A percentile compares a stretch with the other conserved stretches of the same genome.
These are phyloP conservation scores for Glaucomys volans DNA, from an alignment of 2,113 vertebrate genomes.

Conservation along the genomic window DNA sequence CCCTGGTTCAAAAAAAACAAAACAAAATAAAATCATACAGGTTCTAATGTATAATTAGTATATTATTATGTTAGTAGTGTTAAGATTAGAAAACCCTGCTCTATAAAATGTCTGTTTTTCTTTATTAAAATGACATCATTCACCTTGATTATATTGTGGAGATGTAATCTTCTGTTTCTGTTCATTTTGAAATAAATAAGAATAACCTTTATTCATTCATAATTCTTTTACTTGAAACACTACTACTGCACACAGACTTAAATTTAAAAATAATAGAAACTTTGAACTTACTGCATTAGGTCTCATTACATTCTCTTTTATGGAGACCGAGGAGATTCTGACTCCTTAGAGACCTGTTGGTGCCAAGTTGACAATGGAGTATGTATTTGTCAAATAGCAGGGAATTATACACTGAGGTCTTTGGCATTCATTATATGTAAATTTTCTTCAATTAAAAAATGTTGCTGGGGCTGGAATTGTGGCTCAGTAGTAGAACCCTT, in stretches of 20 bases:
- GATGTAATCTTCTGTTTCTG: neutral
- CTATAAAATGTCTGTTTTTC: neutral
- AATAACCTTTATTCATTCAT: neutral
- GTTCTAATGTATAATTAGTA: too few relatives aligned
- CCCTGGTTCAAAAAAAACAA: too few relatives aligned
- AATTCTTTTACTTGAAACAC: neutral
- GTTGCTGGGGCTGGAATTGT: neutral
- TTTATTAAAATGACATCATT: neutral
- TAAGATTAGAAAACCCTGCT: neutral
- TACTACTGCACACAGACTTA: neutral
- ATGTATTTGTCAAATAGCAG: neutral
- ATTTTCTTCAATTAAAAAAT: neutral
- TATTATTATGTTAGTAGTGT: neutral
- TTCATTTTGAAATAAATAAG: neutral
- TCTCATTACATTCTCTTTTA: neutral
- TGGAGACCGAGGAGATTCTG: neutral
- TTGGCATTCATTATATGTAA: neutral
- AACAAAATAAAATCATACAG: neutral
- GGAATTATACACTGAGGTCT: neutral
- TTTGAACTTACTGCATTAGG: neutral
- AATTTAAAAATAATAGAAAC: neutral
- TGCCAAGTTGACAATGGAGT: neutral
- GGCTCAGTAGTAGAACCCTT: too few relatives aligned
- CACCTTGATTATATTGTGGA: constrained; percentile 1
- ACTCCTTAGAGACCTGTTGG: neutral